phyloP scores from a whole-genome alignment of 1,140 invertebrate genomes.

The Helicoverpa armigera region DNA sequence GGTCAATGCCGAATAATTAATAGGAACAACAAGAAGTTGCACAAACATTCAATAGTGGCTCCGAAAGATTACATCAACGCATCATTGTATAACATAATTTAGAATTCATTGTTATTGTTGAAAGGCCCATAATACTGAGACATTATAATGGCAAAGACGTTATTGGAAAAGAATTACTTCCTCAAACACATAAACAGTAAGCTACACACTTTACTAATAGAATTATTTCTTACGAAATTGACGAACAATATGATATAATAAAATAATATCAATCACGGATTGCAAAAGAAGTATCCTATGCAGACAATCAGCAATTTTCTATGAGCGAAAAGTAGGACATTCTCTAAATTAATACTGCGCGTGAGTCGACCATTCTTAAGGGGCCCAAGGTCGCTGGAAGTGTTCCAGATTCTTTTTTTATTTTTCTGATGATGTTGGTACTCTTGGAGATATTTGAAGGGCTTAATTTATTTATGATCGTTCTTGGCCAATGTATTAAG shows the following conservation, averaged over 20 bases:
- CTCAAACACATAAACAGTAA: slow-evolving; percentile 12
- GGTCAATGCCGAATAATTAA: slow-evolving; percentile 37
- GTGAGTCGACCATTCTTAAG: slow-evolving; percentile 70
- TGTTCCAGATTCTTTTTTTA: slow-evolving; percentile 73
- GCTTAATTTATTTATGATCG: slow-evolving; percentile 49
- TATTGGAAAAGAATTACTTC: neutral
- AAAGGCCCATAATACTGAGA: neutral
- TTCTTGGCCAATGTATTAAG: slow-evolving; percentile 29
- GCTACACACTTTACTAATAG: neutral
- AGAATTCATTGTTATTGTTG: neutral
- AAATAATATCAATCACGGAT: slow-evolving; percentile 44
- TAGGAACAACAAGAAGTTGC: slow-evolving; percentile 19
- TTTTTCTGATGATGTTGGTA: slow-evolving; percentile 32
- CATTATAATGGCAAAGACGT: neutral
- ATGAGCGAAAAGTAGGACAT: slow-evolving; percentile 66
- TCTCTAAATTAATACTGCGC: slow-evolving; percentile 71
- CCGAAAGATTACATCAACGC: slow-evolving; percentile 8
- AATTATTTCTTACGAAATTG: slow-evolving; percentile 31
- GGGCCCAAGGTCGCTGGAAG: slow-evolving; percentile 80
- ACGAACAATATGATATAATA: slow-evolving; percentile 31
- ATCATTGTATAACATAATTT: neutral
- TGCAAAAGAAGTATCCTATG: slow-evolving; percentile 36
- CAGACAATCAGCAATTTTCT: slow-evolving; percentile 59
- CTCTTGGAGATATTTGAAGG: slow-evolving; percentile 49
- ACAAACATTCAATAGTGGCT: slow-evolving; percentile 4